These are phyloP conservation scores for Cyclura pinguis DNA, from an alignment of 2,797 vertebrate genomes.

Conservation along the genomic window DNA sequence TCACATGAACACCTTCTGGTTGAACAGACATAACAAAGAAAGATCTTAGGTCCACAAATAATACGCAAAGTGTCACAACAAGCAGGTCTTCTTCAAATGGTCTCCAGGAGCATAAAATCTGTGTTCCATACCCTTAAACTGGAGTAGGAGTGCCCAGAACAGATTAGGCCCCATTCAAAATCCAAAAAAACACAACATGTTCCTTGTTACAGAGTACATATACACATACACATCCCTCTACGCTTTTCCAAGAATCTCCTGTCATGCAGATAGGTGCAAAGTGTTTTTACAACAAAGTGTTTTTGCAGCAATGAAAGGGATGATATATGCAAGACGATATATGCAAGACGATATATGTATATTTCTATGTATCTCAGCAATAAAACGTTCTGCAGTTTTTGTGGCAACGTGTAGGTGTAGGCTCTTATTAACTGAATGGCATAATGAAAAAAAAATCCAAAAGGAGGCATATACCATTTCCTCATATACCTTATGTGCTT, in stretches of 20 bases:
- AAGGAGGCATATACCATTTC: not conserved
- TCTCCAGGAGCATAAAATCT: not conserved
- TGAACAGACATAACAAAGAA: not conserved
- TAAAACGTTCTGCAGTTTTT: conserved; percentile 40
- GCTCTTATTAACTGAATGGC: conserved; percentile 31
- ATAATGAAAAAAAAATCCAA: conserved; percentile 34
- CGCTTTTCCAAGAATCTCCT: not conserved
- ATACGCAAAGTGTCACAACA: not conserved
- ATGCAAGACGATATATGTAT: conserved; percentile 38
- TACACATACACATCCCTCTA: not conserved
- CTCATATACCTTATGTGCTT: not conserved
- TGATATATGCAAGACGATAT: conserved; percentile 25
- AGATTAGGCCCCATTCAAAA: conserved; percentile 11
- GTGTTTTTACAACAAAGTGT: conserved; percentile 43
- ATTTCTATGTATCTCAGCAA: conserved; percentile 35
- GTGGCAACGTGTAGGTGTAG: conserved; percentile 9
- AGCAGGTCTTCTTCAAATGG: not conserved
- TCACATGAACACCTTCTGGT: not conserved
- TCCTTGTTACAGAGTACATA: not conserved
- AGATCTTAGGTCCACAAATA: not conserved
- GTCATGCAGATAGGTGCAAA: conserved; percentile 37
- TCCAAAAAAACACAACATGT: not conserved
- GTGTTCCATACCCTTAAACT: no score
- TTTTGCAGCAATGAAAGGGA: conserved; percentile 41
- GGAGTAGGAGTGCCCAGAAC: not conserved